Percentiles rank a stretch among this genome's conserved stretches.
Conservation (phyloP, 64 coral and sea anemone genomes). For the Porites lutea region DNA sequence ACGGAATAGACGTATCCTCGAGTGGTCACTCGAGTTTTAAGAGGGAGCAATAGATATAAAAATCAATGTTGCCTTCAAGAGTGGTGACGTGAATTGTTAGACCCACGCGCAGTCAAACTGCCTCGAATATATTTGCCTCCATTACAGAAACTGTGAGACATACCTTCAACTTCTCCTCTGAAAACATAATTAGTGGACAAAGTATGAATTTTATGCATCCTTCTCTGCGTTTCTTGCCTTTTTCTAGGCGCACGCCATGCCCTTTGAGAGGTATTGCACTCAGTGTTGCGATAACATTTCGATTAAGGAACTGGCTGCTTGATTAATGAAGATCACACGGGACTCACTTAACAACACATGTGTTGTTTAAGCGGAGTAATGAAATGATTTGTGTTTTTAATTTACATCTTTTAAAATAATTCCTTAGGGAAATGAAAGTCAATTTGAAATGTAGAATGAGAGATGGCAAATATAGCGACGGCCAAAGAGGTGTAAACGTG, state of each 20-base stretch:
- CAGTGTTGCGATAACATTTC: neutral
- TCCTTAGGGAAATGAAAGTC: slow-evolving; percentile 23
- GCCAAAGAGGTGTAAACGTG: neutral
- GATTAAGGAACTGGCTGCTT: too few species aligned
- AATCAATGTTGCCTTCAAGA: too few species aligned
- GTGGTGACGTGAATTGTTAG: neutral
- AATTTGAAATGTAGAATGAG: neutral
- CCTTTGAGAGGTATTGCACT: neutral
- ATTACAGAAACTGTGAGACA: neutral
- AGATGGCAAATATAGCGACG: neutral
- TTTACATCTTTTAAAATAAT: slow-evolving; percentile 9
- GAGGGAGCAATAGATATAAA: too few species aligned
- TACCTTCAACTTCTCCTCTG: neutral
- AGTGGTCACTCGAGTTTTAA: neutral
- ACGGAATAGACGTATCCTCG: neutral
- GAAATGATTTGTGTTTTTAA: neutral
- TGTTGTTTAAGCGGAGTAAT: neutral
- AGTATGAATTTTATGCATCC: slow-evolving; percentile 1
- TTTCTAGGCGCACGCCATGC: neutral
- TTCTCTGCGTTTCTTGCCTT: neutral
- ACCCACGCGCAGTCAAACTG: neutral
- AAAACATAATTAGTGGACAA: neutral
- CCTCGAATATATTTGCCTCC: neutral
- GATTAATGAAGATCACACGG: neutral
- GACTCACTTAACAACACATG: neutral